Evolutionary conservation across 2,797 vertebrate species (phyloP), one percentile per base, ranked within the genome.

Genomic region (Hippoglossus hippoglossus): DNA sequence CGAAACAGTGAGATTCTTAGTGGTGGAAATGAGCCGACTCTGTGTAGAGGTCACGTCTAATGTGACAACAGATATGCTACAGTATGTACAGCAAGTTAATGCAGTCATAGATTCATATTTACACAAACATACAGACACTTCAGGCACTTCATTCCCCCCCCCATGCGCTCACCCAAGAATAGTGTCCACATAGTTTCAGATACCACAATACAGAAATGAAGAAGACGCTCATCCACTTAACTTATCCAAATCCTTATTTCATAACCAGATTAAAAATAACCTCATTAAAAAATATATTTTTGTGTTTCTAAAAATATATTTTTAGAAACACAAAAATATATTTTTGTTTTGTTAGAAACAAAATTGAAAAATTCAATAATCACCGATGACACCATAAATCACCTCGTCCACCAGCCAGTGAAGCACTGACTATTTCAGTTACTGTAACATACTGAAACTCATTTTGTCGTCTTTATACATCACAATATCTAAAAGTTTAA

Each of bases 61-160:
- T 59, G 41, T 69, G 47, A 75, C 22, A 76, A 46, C 24, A 31
- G 50, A 49, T 54, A 56, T 31, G 41, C 63, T 63, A 39, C 66
- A 64, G 9, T 73, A 71, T 63, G 21, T 64, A 66, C 66, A 86
- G 53, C 6, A 3, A 10, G 46, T 72, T 46, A 67, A 13, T 53
- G 67, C 28, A 69, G 55, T 66, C 19, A 73, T n/a, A 67, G 19
- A 64, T 66, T 63, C 1, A 56, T 75, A 81, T 86, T 83, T 80
- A 89, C 76, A 88, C 64, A 82, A 71, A 82, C 47, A 31, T 4
- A n/a, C 6, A 70, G 21, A 64, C 2, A 50, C 3, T 16, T 19
- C 34, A 50, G n/a, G 12, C 51, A 49, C 55, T 62, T 47, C 15
- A 55, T 28, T 64, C 10, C 28, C 3, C 36, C 44, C 15, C 13